Percentiles rank a stretch among this genome's conserved stretches.
Conservation (phyloP, 2,113 vertebrate species). For the Taurulus bubalis region DNA sequence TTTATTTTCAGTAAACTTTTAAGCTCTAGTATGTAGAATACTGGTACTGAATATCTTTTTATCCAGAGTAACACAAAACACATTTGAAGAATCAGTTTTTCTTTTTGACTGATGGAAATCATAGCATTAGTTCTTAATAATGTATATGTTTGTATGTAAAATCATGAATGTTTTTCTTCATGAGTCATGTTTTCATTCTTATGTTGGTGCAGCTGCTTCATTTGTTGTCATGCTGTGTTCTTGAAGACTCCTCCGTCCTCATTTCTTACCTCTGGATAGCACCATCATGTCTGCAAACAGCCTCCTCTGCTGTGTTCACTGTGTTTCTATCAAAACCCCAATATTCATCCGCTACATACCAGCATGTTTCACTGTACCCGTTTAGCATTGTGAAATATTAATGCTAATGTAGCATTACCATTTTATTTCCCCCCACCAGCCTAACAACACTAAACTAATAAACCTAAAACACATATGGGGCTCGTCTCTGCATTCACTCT, state of each 20-base stretch:
- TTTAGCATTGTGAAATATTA: conserved; percentile 14
- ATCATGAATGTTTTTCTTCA: too few relatives aligned
- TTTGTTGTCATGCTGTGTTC: background rate
- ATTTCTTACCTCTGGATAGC: background rate
- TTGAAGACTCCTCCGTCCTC: background rate
- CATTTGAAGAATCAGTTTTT: background rate
- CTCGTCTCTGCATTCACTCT: conserved; percentile 30
- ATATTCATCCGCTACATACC: background rate
- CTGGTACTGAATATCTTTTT: background rate
- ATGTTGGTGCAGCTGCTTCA: background rate
- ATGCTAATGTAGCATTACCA: conserved; percentile 9
- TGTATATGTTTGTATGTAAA: too few relatives aligned
- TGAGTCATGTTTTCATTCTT: background rate
- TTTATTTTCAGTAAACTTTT: too few relatives aligned
- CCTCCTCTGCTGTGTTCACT: background rate
- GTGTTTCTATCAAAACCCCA: conserved; percentile 1
- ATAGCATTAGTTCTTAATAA: background rate
- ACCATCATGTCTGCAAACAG: background rate
- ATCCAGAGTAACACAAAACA: background rate
- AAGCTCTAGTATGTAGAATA: background rate
- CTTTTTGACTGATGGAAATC: background rate
- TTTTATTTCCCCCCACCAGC: background rate
- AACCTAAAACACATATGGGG: conserved; percentile 52
- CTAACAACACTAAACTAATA: conserved; percentile 57
- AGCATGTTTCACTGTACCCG: conserved; percentile 43